Base-by-base conservation (phyloP, 2,888 invertebrate species). In the Tipula vernalis region DNA sequence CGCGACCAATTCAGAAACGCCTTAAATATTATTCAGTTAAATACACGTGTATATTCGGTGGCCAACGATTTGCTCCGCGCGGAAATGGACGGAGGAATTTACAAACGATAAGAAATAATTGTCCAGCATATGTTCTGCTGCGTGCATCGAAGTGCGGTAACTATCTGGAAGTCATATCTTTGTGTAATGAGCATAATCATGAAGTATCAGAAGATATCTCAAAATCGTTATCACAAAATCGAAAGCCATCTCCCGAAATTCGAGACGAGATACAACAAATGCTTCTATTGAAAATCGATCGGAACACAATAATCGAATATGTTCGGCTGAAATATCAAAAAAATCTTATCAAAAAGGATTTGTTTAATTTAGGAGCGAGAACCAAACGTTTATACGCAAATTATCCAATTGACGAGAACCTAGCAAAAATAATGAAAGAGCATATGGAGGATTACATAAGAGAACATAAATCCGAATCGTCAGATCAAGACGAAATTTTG, bases 21-120 rank as follows among this genome's bases (percentile, higher is more conserved):
- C 89, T 92, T 10, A 91, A 91, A 88, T 92, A 92, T 89, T 92
- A 92, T 88, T 91, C 91, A 1, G 90, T 92, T 0, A 91, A 91
- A 86, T 92, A 91, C 88, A 91, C 92, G 0, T 92, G 92, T 87
- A 91, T 92, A 85, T 92, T 91, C 87, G 92, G 92, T 5, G 92
- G 92, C 6, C 91, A 92, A 87, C 91, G 91, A 86, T 91, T 91
- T 88, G 89, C 91, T 47, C 90, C 91, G 3, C 89, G 91, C 83
- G 91, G 91, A 57, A 90, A 90, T 57, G 91, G 91, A 3, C 89
- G 90, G 86, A 89, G 92, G 87, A 90, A 91, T 87, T 90, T 91
- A 2, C 91, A 91, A 91, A 90, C 91, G 1, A 91, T 91, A 88
- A 89, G 91, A 87, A 91, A 91, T 15, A 90, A 92, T 89, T 92